phyloP scores from a whole-genome alignment of 1,140 invertebrate species.

The Solenopsis invicta region DNA sequence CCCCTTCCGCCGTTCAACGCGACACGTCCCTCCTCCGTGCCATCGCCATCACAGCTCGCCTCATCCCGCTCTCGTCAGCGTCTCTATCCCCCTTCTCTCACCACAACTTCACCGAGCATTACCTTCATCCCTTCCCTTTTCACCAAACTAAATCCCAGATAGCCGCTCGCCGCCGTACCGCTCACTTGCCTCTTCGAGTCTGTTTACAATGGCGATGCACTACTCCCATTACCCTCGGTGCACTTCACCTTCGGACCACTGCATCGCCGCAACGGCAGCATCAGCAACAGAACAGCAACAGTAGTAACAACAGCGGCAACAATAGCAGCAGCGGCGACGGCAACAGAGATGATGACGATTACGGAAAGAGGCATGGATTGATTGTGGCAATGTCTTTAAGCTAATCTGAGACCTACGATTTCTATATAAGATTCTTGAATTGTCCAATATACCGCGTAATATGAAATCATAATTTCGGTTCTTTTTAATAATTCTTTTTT shows the following conservation, averaged over 20 bases:
- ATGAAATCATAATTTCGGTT: too few species aligned
- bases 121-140: conserved; percentile 70
- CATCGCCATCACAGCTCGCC: conserved; percentile 62
- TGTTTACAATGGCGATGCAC: conserved; percentile 85
- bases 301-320: conserved; percentile 17
- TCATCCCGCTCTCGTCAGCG: conserved; percentile 61
- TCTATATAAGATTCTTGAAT: neutral
- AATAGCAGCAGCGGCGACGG: neutral
- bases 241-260: conserved; percentile 79
- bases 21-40: conserved; percentile 68
- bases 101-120: conserved; percentile 49
- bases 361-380: neutral
- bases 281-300: conserved; percentile 36
- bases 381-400: neutral
- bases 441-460: neutral
- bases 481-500: neutral
- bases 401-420: neutral
- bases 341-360: conserved; percentile 18
- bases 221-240: conserved; percentile 80
- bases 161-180: conserved; percentile 80
- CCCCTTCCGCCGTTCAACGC: conserved; percentile 75
- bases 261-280: conserved; percentile 44
- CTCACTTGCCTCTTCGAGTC: conserved; percentile 74
- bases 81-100: conserved; percentile 54
- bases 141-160: conserved; percentile 83